Evolutionary conservation across 1,140 invertebrate genomes (phyloP), one percentile per base, ranked within the genome.

Genomic region (Drosophila miranda): DNA sequence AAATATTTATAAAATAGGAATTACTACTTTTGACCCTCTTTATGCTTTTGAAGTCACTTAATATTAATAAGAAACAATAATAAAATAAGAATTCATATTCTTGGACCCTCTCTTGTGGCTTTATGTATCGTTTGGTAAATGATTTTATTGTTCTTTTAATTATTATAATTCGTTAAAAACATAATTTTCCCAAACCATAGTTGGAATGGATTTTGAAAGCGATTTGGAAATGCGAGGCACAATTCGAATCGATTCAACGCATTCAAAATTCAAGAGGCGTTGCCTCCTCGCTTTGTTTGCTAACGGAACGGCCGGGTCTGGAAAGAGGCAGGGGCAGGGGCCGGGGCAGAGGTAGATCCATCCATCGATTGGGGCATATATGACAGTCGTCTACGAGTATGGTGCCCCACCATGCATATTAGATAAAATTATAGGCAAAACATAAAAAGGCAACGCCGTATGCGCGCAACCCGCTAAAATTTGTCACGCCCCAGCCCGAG

Each of bases 391-490:
- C 8, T 30, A 30, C 8, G 8, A 8, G 2, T 30, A 9, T 9
- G 30, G 30, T 38, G 34, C 11, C 34, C 34, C 34, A 38, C 53
- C 75, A 57, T 84, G 81, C 68, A 84, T 86, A 84, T 84, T 86
- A 84, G 81, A 81, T 86, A 71, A 86, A 84, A 84, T 84, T 86
- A 84, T 86, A 84, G 81, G 74, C 72, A 84, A 84, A 86, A 86
- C 75, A 83, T 45, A 59, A 63, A 62, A 72, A 84, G 82, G 81
- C 73, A 56, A 76, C 68, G 68, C 67, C 73, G 67, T 60, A 83
- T 73, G 73, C 69, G 61, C 52, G 61, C 43, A 11, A 38, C 34
- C 34, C 62, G 49, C 62, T 59, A 62, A 72, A 73, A 86, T 81
- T 86, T 84, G 81, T 84, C 81, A 84, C 81, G 77, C 81, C 81